These are phyloP conservation scores for Drosophila lutescens DNA, from an alignment of 2,888 invertebrate genomes.

Conservation along the genomic window DNA sequence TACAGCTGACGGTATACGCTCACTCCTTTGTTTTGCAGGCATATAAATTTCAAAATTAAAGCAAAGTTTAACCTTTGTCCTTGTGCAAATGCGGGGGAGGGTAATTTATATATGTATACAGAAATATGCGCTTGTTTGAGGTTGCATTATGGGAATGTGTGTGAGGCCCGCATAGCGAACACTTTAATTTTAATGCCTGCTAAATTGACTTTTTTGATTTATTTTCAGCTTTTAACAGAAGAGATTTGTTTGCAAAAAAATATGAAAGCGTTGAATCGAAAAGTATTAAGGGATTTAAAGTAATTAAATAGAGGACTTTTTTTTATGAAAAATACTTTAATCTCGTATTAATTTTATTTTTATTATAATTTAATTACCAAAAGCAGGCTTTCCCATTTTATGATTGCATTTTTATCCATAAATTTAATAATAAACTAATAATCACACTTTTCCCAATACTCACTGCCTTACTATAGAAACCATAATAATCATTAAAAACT, in stretches of 20 bases:
- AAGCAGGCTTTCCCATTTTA: too few relatives aligned
- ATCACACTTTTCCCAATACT: too few relatives aligned
- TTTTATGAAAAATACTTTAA: too few relatives aligned
- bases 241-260: background rate
- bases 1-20: conserved; percentile 15
- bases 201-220: conserved; percentile 3
- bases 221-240: background rate
- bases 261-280: background rate
- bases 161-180: conserved; percentile 28
- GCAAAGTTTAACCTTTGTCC: conserved; percentile 48
- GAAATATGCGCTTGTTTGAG: background rate
- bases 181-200: conserved; percentile 9
- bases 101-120: background rate
- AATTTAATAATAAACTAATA: too few relatives aligned
- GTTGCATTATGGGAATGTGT: conserved; percentile 10
- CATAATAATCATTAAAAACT: too few relatives aligned
- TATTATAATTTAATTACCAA: too few relatives aligned
- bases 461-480: too few relatives aligned
- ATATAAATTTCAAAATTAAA: conserved; percentile 54
- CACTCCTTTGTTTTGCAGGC: conserved; percentile 32
- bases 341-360: too few relatives aligned
- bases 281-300: background rate
- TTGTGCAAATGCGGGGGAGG: conserved; percentile 27
- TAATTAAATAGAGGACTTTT: background rate
- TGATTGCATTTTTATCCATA: too few relatives aligned